Evolutionary conservation across 2,888 invertebrate species (phyloP).

Genomic region (Fragum fragum): DNA sequence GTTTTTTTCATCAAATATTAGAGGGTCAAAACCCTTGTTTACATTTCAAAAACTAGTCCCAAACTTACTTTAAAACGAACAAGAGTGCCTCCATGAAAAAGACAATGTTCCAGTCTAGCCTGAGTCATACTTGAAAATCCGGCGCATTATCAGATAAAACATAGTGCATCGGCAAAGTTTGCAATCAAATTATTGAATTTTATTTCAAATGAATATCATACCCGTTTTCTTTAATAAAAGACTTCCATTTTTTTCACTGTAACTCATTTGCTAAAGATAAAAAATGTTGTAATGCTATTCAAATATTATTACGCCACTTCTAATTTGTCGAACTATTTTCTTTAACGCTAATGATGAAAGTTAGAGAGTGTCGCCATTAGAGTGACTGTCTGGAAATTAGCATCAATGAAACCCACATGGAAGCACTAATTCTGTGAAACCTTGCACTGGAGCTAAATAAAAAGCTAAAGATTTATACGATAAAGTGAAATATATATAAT

Average conservation of each 20-base stretch:
- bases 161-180: not conserved
- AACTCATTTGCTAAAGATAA: not conserved
- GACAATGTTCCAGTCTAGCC: not conserved
- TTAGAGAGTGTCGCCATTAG: constrained; percentile 36
- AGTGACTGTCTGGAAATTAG: constrained; percentile 7
- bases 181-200: too few species aligned
- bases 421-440: not conserved
- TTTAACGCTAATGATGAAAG: constrained; percentile 52
- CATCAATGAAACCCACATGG: constrained; percentile 3
- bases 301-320: constrained; percentile 9
- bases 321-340: constrained; percentile 46
- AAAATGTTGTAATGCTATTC: not conserved
- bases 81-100: too few species aligned
- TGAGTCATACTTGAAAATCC: not conserved
- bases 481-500: not conserved
- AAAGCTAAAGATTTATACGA: not conserved
- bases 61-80: too few species aligned
- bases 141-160: not conserved
- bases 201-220: too few species aligned
- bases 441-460: not conserved
- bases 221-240: too few species aligned
- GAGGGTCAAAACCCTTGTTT: too few species aligned
- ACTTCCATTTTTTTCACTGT: too few species aligned
- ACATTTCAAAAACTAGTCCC: too few species aligned
- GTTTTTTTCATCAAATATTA: too few species aligned